Evolutionary conservation across 2,888 invertebrate species (phyloP).

Genomic region (Yponomeuta plumbellus): DNA sequence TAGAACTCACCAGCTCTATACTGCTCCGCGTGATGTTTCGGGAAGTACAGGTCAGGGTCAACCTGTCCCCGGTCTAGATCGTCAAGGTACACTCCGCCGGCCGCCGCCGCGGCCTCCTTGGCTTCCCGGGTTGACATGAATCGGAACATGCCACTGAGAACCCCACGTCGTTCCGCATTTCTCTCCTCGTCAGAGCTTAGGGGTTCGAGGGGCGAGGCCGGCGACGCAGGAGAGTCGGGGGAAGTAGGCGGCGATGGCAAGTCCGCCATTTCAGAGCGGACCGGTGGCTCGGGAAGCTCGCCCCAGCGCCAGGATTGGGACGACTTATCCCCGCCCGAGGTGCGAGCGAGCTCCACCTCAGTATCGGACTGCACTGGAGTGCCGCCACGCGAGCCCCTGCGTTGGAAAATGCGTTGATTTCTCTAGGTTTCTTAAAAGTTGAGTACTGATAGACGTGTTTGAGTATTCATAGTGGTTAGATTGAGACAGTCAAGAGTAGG

Average conservation of each 20-base stretch:
- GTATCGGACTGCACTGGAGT: constrained; percentile 96
- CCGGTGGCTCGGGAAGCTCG: constrained; percentile 82
- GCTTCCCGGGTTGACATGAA: constrained; percentile 82
- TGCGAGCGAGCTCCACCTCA: constrained; percentile 86
- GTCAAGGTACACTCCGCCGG: constrained; percentile 93
- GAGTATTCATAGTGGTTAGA: background rate
- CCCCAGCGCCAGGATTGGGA: constrained; percentile 94
- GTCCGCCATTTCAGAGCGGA: constrained; percentile 39
- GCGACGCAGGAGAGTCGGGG: constrained; percentile 49
- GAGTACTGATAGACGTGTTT: background rate
- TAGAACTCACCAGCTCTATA: constrained; percentile 58
- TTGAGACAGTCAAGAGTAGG: background rate
- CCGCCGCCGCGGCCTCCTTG: constrained; percentile 62
- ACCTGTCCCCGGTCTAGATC: constrained; percentile 92
- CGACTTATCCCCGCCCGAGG: constrained; percentile 60
- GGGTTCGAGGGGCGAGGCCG: constrained; percentile 57
- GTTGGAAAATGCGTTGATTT: background rate
- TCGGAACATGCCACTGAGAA: constrained; percentile 93
- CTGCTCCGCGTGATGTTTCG: constrained; percentile 79
- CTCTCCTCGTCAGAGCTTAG: constrained; percentile 48
- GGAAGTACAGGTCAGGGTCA: constrained; percentile 96
- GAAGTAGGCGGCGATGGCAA: constrained; percentile 44
- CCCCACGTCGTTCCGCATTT: constrained; percentile 73
- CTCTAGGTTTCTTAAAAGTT: background rate
- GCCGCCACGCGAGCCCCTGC: constrained; percentile 80